A percentile compares a stretch with the other conserved stretches of the same genome.
Evolutionary conservation across 1,140 invertebrate genomes (phyloP).

Genomic region (Drosophila guanche): DNA sequence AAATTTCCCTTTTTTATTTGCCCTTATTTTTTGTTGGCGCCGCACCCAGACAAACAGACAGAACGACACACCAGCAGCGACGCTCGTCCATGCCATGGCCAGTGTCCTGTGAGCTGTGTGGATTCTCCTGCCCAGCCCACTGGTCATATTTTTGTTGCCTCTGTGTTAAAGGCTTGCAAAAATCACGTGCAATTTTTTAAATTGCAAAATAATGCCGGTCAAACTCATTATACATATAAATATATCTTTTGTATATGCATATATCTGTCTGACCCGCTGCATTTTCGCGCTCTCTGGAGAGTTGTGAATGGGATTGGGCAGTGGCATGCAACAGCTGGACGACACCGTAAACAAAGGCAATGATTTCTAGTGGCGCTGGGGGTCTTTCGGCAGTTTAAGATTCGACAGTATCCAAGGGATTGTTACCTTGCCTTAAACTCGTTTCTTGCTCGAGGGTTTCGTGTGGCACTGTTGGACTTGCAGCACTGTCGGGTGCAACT

Average conservation of each 20-base stretch:
- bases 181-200: slow-evolving; percentile 71
- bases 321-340: slow-evolving; percentile 52
- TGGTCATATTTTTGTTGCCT: slow-evolving; percentile 19
- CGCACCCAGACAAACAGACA: slow-evolving; percentile 3
- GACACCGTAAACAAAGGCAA: neutral
- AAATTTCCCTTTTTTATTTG: slow-evolving; percentile 29
- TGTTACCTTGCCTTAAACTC: neutral
- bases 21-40: slow-evolving; percentile 19
- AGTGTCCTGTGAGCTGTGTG: slow-evolving; percentile 40
- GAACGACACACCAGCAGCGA: neutral
- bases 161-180: slow-evolving; percentile 62
- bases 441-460: neutral
- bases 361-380: neutral
- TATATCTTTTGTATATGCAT: slow-evolving; percentile 5
- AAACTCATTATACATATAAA: slow-evolving; percentile 65
- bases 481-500: neutral
- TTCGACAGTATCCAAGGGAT: neutral
- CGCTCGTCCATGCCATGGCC: slow-evolving; percentile 1
- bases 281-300: slow-evolving; percentile 8
- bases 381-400: neutral
- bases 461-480: too few relatives aligned
- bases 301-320: neutral
- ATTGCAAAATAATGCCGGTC: slow-evolving; percentile 74
- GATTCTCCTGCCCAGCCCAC: slow-evolving; percentile 14
- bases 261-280: slow-evolving; percentile 8